phyloP scores from a whole-genome alignment of 2,113 vertebrate genomes.

The Phaetusa simplex region DNA sequence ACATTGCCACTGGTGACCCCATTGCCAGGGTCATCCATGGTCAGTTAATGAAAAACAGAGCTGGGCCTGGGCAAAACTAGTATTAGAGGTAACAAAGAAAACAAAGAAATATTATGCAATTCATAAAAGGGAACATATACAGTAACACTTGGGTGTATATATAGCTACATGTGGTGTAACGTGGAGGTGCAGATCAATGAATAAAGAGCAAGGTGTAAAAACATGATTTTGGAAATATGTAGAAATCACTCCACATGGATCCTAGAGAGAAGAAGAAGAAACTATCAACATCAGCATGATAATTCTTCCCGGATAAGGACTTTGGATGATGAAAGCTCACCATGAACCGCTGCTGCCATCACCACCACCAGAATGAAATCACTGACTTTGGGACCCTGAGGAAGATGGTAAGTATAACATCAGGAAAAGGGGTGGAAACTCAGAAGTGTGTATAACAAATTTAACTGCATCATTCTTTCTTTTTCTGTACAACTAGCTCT shows the following conservation, averaged over 20 bases:
- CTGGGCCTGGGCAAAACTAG: background rate
- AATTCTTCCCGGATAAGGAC: background rate
- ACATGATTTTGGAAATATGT: accelerated
- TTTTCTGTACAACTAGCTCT: background rate
- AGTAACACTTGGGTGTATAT: background rate
- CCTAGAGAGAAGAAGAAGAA: background rate
- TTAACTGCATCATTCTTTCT: background rate
- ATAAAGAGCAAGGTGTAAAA: background rate
- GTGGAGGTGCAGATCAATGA: background rate
- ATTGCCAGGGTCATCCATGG: background rate
- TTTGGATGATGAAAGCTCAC: background rate
- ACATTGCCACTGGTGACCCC: accelerated
- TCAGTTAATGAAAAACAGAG: background rate
- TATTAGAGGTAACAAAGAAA: background rate
- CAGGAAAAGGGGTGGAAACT: background rate
- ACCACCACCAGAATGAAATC: background rate
- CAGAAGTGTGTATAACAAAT: background rate
- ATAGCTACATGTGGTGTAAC: background rate
- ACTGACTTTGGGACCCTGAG: background rate
- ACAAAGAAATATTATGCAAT: background rate
- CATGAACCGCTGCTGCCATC: background rate
- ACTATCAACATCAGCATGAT: background rate
- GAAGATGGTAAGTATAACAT: background rate
- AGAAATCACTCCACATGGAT: background rate
- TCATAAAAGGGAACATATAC: background rate